These are phyloP conservation scores for Tachuris rubrigastra DNA, from an alignment of 2,113 vertebrate genomes.

Conservation along the genomic window DNA sequence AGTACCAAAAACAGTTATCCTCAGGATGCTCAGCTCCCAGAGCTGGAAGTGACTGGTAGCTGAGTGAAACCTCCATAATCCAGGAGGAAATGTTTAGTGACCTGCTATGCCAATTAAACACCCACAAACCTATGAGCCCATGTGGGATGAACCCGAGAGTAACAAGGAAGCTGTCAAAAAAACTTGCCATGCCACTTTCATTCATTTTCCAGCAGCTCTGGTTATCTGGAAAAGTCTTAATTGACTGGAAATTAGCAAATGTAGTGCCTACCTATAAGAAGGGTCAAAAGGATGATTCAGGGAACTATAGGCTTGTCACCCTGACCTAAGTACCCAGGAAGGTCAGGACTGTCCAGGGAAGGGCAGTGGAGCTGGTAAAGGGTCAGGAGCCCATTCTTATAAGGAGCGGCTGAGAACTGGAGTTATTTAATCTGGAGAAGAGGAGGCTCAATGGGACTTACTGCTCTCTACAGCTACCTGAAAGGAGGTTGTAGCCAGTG, in stretches of 20 bases:
- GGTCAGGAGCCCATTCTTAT: neutral
- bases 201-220: neutral
- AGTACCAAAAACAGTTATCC: neutral
- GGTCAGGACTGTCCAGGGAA: neutral
- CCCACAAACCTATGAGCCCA: neutral
- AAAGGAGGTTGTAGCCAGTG: neutral
- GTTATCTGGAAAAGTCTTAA: neutral
- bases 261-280: neutral
- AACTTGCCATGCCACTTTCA: fast-evolving
- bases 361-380: neutral
- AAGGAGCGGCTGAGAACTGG: neutral
- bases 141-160: neutral
- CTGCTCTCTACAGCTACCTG: neutral
- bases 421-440: neutral
- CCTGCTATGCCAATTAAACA: neutral
- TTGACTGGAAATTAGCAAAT: neutral
- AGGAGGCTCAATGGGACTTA: neutral
- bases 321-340: neutral
- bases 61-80: neutral
- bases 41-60: neutral
- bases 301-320: neutral
- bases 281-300: fast-evolving
- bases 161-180: neutral
- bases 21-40: neutral
- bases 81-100: neutral